Evolutionary conservation across 2,797 vertebrate species (phyloP), one percentile per base, ranked within the genome.

Genomic region (Microctenopoma lineatum): DNA sequence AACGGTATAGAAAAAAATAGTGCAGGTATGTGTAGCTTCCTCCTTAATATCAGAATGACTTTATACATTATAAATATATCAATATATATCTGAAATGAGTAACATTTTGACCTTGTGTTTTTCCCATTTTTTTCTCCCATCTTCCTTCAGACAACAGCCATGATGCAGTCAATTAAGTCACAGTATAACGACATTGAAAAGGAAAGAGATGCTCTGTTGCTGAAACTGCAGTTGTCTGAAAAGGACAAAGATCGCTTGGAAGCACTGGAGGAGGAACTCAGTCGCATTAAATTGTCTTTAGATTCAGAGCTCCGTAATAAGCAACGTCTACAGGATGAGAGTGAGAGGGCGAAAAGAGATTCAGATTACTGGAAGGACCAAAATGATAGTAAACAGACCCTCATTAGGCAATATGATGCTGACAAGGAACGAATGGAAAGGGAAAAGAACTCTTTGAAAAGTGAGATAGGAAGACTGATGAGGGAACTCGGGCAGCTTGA

Each of bases 291-390:
- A 78, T 66, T 94, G 25, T 90, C 94, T 0, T 83, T 96, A 3
- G 96, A 98, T 41, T 89, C 95, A 1, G 97, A 98, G 70, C 65
- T 89, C 41, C 90, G 92, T 51, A 84, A 92, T 77, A 98, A 96
- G 79, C 93, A 95, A 44, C 93, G 91, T 18, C 78, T 97, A 5
- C 94, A 96, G 84, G 94, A 95, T 15, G 97, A 99, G 84, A 96
- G 95, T 4, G 95, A 97, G 7, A 95, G 93, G 79, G 89, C 95
- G 68, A 93, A 94, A 81, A 96, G 91, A 27, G 97, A 99, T 67
- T 91, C 96, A 54, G 93, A 86, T 80, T 94, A 96, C 65, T 98
- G 96, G 96, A 98, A 96, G 83, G 94, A 91, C 21, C 96, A 97
- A 38, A 94, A 86, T 58, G 95, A 96, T 0, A 92, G 90, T 73